A percentile compares a stretch with the other conserved stretches of the same genome.
phyloP scores from a whole-genome alignment of 2,113 vertebrate genomes.

The Archilochus colubris region DNA sequence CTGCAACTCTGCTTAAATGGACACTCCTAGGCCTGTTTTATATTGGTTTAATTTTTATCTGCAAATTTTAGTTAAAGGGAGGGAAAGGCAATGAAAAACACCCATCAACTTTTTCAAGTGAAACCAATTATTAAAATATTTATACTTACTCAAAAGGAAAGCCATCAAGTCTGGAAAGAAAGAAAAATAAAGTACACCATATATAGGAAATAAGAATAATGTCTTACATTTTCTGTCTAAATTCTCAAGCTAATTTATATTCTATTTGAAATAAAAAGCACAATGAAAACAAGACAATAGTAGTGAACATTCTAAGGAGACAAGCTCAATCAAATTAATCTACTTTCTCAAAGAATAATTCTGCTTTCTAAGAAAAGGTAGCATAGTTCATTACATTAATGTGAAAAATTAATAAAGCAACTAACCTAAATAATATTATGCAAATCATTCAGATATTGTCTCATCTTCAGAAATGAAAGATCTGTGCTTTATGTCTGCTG shows the following conservation, averaged over 20 bases:
- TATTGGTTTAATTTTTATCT: neutral
- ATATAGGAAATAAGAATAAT: slow-evolving; percentile 11
- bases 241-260: neutral
- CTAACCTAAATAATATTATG: slow-evolving; percentile 12
- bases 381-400: neutral
- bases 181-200: slow-evolving; percentile 63
- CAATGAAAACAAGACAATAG: slow-evolving; percentile 8
- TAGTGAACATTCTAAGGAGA: neutral
- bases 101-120: neutral
- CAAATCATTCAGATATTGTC: neutral
- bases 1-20: neutral
- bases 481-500: neutral
- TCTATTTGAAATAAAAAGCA: slow-evolving; percentile 33
- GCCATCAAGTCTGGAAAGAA: slow-evolving; percentile 90
- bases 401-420: neutral
- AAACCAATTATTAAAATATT: slow-evolving; percentile 21
- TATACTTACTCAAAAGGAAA: slow-evolving; percentile 95
- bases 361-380: neutral
- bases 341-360: neutral
- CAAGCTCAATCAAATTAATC: neutral
- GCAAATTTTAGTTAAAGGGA: neutral
- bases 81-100: neutral
- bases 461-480: slow-evolving; percentile 37
- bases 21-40: neutral
- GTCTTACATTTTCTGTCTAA: neutral